Conservation (phyloP, 2,888 invertebrate genomes). For the Leptarthrus brevirostris region DNA sequence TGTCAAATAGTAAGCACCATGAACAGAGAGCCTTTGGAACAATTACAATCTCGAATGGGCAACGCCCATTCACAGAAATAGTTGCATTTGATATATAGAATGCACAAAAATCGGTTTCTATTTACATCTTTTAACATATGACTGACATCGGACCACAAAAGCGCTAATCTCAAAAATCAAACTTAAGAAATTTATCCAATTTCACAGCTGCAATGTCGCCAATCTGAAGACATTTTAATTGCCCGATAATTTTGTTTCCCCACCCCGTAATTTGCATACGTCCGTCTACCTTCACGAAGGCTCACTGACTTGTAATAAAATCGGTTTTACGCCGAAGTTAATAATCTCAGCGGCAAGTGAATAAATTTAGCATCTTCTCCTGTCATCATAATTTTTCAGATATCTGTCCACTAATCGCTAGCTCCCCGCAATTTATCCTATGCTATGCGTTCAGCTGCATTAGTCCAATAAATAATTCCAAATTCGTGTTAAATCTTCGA, state of each 20-base stretch:
- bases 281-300: background rate
- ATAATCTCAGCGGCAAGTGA: conserved; percentile 29
- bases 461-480: conserved; percentile 47
- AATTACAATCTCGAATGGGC: too few relatives aligned
- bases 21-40: too few relatives aligned
- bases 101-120: too few relatives aligned
- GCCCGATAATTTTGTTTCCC: conserved; percentile 33
- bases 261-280: conserved; percentile 35
- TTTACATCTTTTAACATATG: too few relatives aligned
- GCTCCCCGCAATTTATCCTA: conserved; percentile 40
- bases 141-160: too few relatives aligned
- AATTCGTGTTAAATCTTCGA: conserved; percentile 48
- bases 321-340: background rate
- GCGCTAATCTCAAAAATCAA: too few relatives aligned
- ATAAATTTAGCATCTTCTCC: conserved; percentile 40
- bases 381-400: conserved; percentile 47
- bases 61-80: too few relatives aligned
- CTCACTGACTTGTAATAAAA: background rate
- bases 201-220: background rate
- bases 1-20: too few relatives aligned
- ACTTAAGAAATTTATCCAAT: background rate
- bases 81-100: too few relatives aligned
- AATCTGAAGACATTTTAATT: conserved; percentile 31
- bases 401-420: conserved; percentile 35
- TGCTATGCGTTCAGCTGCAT: conserved; percentile 37